These are phyloP conservation scores for Parapristionchus giblindavisi DNA, from an alignment of 2,888 invertebrate genomes.

Conservation along the genomic window DNA sequence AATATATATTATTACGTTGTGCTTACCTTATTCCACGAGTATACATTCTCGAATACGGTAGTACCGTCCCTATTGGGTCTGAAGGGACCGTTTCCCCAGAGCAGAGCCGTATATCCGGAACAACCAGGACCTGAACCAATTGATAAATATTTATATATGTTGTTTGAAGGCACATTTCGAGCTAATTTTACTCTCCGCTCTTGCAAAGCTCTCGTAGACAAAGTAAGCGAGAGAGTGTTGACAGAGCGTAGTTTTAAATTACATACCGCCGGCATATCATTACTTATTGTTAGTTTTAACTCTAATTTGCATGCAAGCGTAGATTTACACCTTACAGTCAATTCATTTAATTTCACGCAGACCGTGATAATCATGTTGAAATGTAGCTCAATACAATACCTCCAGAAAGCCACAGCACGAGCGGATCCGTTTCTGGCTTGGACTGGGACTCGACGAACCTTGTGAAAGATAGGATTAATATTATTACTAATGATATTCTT, in stretches of 20 bases:
- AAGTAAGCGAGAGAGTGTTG: too few relatives aligned
- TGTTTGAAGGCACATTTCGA: too few relatives aligned
- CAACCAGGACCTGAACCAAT: conserved; percentile 58
- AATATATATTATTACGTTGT: not conserved
- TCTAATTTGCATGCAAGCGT: too few relatives aligned
- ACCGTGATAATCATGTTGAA: not conserved
- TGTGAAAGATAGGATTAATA: not conserved
- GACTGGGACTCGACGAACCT: conserved; percentile 64
- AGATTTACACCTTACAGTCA: too few relatives aligned
- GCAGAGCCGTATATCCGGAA: conserved; percentile 54
- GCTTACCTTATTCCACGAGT: conserved; percentile 69
- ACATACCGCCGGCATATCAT: too few relatives aligned
- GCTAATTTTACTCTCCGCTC: too few relatives aligned
- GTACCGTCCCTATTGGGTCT: conserved; percentile 63
- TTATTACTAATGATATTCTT: not conserved
- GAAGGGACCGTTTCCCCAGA: conserved; percentile 48
- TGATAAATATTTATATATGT: too few relatives aligned
- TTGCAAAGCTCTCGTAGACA: too few relatives aligned
- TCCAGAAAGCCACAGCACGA: conserved; percentile 72
- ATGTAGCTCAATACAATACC: conserved; percentile 68
- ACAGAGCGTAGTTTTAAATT: too few relatives aligned
- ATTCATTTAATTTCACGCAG: not conserved
- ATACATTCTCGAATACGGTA: conserved; percentile 65
- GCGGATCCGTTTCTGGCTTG: conserved; percentile 70
- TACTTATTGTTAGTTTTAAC: too few relatives aligned